Conservation (phyloP, 1,140 invertebrate genomes). For the Heliconius himera region DNA sequence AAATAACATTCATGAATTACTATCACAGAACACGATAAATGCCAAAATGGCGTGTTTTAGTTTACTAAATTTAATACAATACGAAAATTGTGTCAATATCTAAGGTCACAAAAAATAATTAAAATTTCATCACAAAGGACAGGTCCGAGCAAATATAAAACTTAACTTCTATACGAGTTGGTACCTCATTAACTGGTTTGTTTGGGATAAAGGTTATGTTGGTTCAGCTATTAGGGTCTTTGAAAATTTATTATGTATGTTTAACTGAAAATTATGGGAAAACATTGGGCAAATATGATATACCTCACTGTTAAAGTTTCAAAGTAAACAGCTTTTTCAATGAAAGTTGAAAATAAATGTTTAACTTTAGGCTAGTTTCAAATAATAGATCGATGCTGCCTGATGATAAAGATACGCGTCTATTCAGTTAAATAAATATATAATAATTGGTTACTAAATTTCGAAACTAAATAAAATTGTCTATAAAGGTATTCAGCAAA, state of each 20-base stretch:
- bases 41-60: background rate
- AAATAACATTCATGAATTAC: background rate
- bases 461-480: background rate
- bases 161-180: slow-evolving; percentile 18
- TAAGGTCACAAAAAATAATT: background rate
- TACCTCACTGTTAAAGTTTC: background rate
- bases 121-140: slow-evolving; percentile 21
- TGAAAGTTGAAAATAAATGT: background rate
- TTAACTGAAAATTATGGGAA: slow-evolving; percentile 13
- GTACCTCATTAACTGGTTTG: slow-evolving; percentile 19
- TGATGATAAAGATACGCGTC: no score
- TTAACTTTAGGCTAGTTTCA: background rate
- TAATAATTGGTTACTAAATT: background rate
- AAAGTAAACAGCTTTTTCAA: background rate
- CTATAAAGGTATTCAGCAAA: no score
- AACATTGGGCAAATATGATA: background rate
- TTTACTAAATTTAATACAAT: background rate
- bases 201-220: slow-evolving; percentile 21
- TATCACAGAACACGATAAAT: background rate
- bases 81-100: background rate
- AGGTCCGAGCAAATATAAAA: slow-evolving; percentile 19
- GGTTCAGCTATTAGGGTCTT: slow-evolving; percentile 16
- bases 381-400: background rate
- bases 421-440: background rate
- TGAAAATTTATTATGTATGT: slow-evolving; percentile 8